These are phyloP conservation scores for Falco peregrinus DNA, from an alignment of 2,797 vertebrate species.

Conservation along the genomic window DNA sequence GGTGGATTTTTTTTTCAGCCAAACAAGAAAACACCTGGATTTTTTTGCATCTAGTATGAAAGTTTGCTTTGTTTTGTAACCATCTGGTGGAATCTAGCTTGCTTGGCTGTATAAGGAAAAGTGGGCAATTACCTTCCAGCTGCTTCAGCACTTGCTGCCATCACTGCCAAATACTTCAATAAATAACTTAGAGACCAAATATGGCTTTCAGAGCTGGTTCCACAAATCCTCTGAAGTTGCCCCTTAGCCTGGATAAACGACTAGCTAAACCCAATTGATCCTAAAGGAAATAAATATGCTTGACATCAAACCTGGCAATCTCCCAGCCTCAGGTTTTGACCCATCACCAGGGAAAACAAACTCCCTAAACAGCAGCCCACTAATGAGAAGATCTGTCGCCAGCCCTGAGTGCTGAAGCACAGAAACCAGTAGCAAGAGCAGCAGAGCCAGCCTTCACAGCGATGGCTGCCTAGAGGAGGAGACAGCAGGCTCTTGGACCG, in stretches of 20 bases:
- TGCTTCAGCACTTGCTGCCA: slow-evolving; percentile 9
- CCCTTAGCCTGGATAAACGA: slow-evolving; percentile 15
- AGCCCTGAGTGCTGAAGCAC: neutral
- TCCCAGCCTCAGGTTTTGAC: slow-evolving; percentile 43
- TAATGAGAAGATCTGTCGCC: slow-evolving; percentile 19
- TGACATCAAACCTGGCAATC: slow-evolving; percentile 22
- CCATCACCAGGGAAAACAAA: slow-evolving; percentile 43
- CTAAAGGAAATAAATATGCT: slow-evolving; percentile 44
- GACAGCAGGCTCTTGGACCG: neutral
- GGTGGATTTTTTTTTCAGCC: neutral
- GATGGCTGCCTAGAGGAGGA: neutral
- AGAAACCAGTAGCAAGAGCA: neutral
- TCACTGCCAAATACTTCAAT: slow-evolving; percentile 1
- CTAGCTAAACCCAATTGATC: neutral
- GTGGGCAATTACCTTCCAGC: neutral
- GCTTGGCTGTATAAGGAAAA: neutral
- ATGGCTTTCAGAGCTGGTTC: neutral
- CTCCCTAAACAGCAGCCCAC: neutral
- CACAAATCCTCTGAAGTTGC: slow-evolving; percentile 19
- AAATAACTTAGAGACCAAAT: slow-evolving; percentile 20
- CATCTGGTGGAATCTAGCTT: neutral
- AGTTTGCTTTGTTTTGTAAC: slow-evolving; percentile 16
- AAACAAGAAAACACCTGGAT: neutral
- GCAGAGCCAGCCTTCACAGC: neutral
- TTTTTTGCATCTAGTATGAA: neutral